Conservation (phyloP, 2,113 vertebrate genomes). For the Struthidea cinerea region DNA sequence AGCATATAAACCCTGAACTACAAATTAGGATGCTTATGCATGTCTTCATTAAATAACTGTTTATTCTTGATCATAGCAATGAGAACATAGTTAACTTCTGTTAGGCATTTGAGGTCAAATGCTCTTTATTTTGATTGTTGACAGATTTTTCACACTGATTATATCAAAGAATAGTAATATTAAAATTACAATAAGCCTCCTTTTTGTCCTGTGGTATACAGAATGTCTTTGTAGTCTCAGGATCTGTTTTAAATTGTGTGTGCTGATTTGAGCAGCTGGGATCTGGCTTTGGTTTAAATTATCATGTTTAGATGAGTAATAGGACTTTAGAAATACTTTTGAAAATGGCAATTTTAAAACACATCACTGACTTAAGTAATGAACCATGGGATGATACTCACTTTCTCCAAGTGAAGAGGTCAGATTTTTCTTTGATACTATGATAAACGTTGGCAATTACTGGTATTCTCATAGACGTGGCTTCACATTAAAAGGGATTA, state of each 20-base stretch:
- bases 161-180: not conserved
- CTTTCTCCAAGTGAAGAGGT: not conserved
- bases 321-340: not conserved
- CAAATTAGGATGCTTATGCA: not conserved
- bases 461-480: accelerated
- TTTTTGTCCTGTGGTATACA: not conserved
- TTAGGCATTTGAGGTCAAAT: not conserved
- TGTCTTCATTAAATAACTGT: not conserved
- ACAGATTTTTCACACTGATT: not conserved
- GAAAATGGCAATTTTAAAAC: not conserved
- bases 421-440: not conserved
- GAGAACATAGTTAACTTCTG: not conserved
- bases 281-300: not conserved
- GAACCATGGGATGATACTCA: not conserved
- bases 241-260: not conserved
- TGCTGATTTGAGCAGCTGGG: not conserved
- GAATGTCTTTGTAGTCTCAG: not conserved
- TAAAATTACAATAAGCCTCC: not conserved
- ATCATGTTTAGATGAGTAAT: not conserved
- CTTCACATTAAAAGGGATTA: not conserved
- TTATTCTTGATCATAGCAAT: not conserved
- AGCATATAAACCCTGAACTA: not conserved
- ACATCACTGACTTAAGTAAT: not conserved
- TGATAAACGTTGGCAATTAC: not conserved
- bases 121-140: not conserved